Evolutionary conservation across 2,797 vertebrate genomes (phyloP).

Genomic region (Eurystomus glaucurus): DNA sequence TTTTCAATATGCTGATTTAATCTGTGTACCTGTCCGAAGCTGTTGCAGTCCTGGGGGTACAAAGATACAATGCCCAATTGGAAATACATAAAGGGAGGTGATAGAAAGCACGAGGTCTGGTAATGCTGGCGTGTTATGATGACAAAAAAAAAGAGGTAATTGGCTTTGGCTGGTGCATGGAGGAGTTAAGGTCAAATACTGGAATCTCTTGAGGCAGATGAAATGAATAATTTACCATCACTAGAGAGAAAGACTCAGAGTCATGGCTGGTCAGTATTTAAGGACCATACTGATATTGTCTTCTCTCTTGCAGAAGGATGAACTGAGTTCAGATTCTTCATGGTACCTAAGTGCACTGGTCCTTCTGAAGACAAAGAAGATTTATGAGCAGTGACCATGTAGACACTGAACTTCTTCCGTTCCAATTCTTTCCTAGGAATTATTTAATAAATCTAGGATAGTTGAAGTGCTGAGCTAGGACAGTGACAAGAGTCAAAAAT

Average conservation of each 20-base stretch:
- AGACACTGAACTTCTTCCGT: not conserved
- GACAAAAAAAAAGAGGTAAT: not conserved
- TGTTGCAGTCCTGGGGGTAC: not conserved
- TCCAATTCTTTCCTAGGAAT: not conserved
- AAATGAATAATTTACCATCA: constrained; percentile 39
- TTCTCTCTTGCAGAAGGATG: not conserved
- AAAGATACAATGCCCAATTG: not conserved
- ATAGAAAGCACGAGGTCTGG: not conserved
- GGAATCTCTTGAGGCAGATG: not conserved
- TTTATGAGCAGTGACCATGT: not conserved
- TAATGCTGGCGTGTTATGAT: not conserved
- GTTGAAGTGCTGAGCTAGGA: not conserved
- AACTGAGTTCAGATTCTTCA: not conserved
- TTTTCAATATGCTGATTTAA: constrained; percentile 80
- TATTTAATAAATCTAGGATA: not conserved
- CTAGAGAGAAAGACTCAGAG: not conserved
- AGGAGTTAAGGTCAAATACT: not conserved
- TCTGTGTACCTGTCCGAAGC: not conserved
- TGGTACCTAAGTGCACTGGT: not conserved
- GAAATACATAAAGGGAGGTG: not conserved
- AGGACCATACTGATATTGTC: not conserved
- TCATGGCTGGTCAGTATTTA: not conserved
- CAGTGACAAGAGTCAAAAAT: not conserved
- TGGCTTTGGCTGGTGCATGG: not conserved
- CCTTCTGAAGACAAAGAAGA: not conserved